phyloP scores from a whole-genome alignment of 2,797 vertebrate genomes.

The Spizella passerina region DNA sequence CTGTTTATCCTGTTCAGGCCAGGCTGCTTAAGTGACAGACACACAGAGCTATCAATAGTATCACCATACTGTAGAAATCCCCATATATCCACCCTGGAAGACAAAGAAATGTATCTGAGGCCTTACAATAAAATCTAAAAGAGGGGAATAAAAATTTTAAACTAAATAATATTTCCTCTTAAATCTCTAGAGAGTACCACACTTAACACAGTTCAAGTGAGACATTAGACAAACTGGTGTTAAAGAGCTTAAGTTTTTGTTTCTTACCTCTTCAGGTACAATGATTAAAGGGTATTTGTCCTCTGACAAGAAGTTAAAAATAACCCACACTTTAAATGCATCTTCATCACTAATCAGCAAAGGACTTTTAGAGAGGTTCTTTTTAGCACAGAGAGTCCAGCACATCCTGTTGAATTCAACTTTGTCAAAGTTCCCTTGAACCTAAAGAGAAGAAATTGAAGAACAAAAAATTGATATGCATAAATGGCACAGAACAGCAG shows the following conservation, averaged over 20 bases:
- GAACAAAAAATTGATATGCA: background rate
- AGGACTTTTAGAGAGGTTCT: conserved; percentile 86
- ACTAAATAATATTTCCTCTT: background rate
- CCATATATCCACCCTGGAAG: background rate
- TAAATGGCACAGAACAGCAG: background rate
- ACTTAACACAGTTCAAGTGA: background rate
- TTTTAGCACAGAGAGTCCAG: conserved; percentile 93
- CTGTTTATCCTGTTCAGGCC: background rate
- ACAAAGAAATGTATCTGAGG: background rate
- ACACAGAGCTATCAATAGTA: background rate
- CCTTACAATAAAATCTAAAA: background rate
- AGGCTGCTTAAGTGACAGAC: background rate
- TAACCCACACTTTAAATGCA: conserved; percentile 95
- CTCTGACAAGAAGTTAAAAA: conserved; percentile 98
- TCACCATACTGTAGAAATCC: background rate
- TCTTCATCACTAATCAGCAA: conserved; percentile 89
- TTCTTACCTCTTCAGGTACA: conserved; percentile 92
- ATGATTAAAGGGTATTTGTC: conserved; percentile 92
- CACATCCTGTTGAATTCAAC: conserved; percentile 97
- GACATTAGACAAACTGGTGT: background rate
- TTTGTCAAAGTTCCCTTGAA: conserved; percentile 90
- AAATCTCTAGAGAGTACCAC: background rate
- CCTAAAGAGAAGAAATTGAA: conserved; percentile 75
- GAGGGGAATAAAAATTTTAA: background rate
- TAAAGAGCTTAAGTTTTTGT: background rate